These are phyloP conservation scores for Dolichopus griseipennis DNA, from an alignment of 2,888 invertebrate species.

Conservation along the genomic window DNA sequence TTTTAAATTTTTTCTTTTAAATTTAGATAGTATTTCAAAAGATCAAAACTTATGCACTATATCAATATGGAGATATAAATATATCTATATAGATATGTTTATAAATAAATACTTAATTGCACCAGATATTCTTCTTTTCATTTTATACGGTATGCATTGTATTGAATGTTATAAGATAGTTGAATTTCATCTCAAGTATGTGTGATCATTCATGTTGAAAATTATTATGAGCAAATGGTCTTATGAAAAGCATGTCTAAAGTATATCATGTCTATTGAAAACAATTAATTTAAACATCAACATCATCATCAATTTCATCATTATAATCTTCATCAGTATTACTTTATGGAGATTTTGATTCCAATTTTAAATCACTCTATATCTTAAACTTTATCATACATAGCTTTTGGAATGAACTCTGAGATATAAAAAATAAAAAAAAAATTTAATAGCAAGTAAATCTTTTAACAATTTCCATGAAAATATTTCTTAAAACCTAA, in stretches of 20 bases:
- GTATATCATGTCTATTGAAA: conserved; percentile 19
- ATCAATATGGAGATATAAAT: too few relatives aligned
- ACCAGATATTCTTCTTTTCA: too few relatives aligned
- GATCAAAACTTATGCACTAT: too few relatives aligned
- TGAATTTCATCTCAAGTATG: conserved; percentile 18
- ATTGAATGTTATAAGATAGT: too few relatives aligned
- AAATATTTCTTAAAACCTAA: too few relatives aligned
- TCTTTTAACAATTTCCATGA: too few relatives aligned
- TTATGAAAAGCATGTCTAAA: conserved; percentile 19
- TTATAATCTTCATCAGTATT: conserved; percentile 21
- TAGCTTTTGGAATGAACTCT: background rate
- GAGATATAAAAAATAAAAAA: too few relatives aligned
- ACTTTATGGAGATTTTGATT: background rate
- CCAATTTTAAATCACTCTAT: background rate
- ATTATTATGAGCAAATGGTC: conserved; percentile 25
- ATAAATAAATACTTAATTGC: background rate
- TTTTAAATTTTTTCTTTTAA: too few relatives aligned
- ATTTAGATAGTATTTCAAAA: too few relatives aligned
- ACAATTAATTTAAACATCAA: conserved; percentile 15
- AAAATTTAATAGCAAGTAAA: too few relatives aligned
- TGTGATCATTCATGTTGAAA: conserved; percentile 23
- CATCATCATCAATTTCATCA: conserved; percentile 18
- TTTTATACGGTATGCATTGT: too few relatives aligned
- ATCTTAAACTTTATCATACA: background rate
- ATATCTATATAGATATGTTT: too few relatives aligned